A percentile compares a stretch with the other conserved stretches of the same genome.
Evolutionary conservation across 2,888 invertebrate species (phyloP).

Genomic region (Cosmia trapezina): DNA sequence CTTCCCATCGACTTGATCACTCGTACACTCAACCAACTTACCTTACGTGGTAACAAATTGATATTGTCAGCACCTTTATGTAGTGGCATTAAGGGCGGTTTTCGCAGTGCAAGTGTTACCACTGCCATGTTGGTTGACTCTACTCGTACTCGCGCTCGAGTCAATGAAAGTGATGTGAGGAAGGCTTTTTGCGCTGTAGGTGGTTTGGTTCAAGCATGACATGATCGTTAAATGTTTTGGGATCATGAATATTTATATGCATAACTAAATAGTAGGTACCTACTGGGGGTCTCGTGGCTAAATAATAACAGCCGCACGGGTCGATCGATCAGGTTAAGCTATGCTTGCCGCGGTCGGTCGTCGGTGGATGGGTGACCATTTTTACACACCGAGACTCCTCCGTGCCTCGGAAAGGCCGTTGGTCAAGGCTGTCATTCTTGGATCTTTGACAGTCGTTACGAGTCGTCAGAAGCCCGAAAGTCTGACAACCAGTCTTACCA

Average conservation of each 20-base stretch:
- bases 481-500: too few species aligned
- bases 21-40: constrained; percentile 9
- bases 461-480: too few species aligned
- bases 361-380: too few species aligned
- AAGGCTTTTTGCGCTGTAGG: not conserved
- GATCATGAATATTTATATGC: not conserved
- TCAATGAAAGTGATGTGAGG: constrained; percentile 43
- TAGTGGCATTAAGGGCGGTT: not conserved
- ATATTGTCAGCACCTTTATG: not conserved
- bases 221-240: constrained; percentile 12
- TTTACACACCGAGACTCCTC: too few species aligned
- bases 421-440: too few species aligned
- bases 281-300: too few species aligned
- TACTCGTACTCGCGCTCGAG: not conserved
- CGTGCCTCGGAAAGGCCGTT: too few species aligned
- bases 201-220: constrained; percentile 1
- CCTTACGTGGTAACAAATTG: not conserved
- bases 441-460: too few species aligned
- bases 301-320: too few species aligned
- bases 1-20: constrained; percentile 71
- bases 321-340: too few species aligned
- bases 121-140: not conserved
- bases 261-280: not conserved
- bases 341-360: too few species aligned
- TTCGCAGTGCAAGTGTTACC: not conserved